Evolutionary conservation across 2,113 vertebrate genomes (phyloP).

Genomic region (Jacana jacana): DNA sequence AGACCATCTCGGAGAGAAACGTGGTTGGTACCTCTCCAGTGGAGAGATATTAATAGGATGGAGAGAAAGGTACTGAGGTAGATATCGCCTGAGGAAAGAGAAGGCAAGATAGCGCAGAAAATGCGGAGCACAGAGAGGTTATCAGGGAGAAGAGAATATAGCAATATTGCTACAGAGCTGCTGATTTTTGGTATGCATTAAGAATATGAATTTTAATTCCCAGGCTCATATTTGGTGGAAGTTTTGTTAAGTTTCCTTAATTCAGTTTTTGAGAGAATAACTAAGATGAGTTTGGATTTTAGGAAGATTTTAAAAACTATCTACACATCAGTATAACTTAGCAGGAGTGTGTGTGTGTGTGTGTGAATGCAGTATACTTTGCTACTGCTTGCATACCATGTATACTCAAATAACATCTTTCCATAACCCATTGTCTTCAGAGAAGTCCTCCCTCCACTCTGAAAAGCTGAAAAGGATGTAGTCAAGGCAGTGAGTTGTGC

Average conservation of each 20-base stretch:
- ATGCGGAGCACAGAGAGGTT: background rate
- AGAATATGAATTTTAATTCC: background rate
- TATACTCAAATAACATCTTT: background rate
- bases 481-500: background rate
- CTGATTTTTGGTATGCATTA: background rate
- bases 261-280: background rate
- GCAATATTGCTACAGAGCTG: background rate
- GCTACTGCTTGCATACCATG: background rate
- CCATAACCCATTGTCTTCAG: background rate
- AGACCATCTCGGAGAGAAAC: background rate
- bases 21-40: background rate
- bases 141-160: background rate
- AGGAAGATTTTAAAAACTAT: background rate
- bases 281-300: background rate
- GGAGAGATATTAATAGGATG: background rate
- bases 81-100: background rate
- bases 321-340: background rate
- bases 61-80: background rate
- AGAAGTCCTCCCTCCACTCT: background rate
- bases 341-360: background rate
- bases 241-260: background rate
- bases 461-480: background rate
- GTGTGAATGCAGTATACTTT: background rate
- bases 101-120: background rate
- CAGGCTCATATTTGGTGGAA: background rate